Evolutionary conservation across 2,888 invertebrate genomes (phyloP).

Genomic region (Drosophila hamatofila): DNA sequence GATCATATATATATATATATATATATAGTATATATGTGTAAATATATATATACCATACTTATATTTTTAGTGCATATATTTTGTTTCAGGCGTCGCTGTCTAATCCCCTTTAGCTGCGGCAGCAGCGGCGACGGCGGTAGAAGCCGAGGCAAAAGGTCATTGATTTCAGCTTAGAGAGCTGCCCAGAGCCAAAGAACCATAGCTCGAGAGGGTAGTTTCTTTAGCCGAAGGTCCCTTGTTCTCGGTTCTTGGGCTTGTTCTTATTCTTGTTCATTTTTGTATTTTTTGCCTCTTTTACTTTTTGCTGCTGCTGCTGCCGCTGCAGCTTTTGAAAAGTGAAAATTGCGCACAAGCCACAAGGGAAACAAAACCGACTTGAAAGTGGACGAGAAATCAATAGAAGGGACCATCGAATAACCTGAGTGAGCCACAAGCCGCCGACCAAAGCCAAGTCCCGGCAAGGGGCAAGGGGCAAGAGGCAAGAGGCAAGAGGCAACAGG

Average conservation of each 20-base stretch:
- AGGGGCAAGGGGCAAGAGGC: constrained; percentile 44
- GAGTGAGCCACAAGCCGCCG: constrained; percentile 20
- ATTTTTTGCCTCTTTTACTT: constrained; percentile 20
- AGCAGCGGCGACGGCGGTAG: constrained; percentile 40
- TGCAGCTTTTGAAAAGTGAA: constrained; percentile 72
- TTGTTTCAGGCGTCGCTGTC: constrained; percentile 56
- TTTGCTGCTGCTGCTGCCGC: constrained; percentile 11
- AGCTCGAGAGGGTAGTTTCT: constrained; percentile 75
- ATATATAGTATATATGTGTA: constrained; percentile 30
- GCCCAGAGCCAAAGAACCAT: constrained; percentile 38
- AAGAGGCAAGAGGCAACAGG: constrained; percentile 45
- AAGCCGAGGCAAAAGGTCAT: constrained; percentile 76
- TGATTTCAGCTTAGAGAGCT: constrained; percentile 79
- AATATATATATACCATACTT: constrained; percentile 30
- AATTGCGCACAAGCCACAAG: constrained; percentile 66
- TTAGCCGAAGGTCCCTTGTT: constrained; percentile 70
- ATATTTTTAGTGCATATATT: constrained; percentile 58
- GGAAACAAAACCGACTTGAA: constrained; percentile 56
- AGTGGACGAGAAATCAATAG: constrained; percentile 74
- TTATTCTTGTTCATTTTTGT: constrained; percentile 16
- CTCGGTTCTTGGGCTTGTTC: constrained; percentile 22
- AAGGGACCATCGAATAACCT: constrained; percentile 57
- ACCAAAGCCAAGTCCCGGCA: constrained; percentile 30
- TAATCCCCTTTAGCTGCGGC: constrained; percentile 62
- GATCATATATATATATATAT: constrained; percentile 26